Percentiles rank a stretch among this genome's conserved stretches.
phyloP scores from a whole-genome alignment of 64 coral and sea anemone species.

The Dendronephthya gigantea region DNA sequence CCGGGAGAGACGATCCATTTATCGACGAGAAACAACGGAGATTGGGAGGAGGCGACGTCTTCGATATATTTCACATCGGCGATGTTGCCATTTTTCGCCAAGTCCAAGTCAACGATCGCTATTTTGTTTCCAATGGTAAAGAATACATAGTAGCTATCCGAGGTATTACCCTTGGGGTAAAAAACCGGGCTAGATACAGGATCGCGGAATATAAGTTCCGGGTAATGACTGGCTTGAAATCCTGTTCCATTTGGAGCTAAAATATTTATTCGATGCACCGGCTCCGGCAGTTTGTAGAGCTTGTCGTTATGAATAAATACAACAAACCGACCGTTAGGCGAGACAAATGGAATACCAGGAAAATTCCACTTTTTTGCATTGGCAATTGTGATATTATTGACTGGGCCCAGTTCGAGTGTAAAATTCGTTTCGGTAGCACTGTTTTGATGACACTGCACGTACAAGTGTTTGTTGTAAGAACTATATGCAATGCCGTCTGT shows the following conservation, averaged over 20 bases:
- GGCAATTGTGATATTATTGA: background rate
- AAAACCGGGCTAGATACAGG: conserved; percentile 12
- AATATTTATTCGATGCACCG: background rate
- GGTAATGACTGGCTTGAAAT: background rate
- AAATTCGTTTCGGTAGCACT: background rate
- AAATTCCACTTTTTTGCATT: background rate
- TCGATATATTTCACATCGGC: conserved; percentile 24
- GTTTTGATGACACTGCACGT: conserved; percentile 4
- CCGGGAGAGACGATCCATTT: conserved; percentile 33
- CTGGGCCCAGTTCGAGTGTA: background rate
- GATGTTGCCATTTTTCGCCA: background rate
- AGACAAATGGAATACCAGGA: conserved; percentile 10
- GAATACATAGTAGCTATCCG: background rate
- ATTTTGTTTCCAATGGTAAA: conserved; percentile 29
- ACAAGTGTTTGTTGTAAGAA: conserved; percentile 20
- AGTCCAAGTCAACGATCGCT: conserved; percentile 25
- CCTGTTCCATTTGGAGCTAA: background rate
- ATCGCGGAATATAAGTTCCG: background rate
- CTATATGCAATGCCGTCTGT: conserved; percentile 32
- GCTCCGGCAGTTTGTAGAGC: too few relatives aligned
- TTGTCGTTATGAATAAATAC: conserved; percentile 19
- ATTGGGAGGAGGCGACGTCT: background rate
- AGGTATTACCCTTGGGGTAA: background rate
- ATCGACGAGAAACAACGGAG: background rate
- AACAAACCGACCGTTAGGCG: conserved; percentile 23